Evolutionary conservation across 35 echinoderm and acorn worm genomes (phyloP).

Genomic region (Apostichopus parvimensis): DNA sequence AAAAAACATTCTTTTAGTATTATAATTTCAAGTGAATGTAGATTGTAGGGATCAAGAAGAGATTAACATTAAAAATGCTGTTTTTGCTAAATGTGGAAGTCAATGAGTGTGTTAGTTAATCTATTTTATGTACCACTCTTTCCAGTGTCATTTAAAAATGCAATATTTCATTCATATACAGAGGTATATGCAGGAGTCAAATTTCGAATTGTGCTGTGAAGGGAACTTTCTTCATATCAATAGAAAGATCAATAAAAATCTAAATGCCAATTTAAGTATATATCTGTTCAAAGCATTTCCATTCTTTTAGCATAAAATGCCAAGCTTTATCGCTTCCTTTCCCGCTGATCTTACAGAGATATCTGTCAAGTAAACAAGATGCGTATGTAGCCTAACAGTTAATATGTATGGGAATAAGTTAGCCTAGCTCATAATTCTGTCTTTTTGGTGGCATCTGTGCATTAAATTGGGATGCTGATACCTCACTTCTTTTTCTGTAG

Average conservation of each 20-base stretch:
- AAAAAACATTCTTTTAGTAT: neutral
- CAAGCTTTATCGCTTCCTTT: neutral
- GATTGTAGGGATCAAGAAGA: neutral
- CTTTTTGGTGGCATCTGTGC: conserved; percentile 19
- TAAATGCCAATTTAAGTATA: neutral
- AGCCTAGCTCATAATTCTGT: neutral
- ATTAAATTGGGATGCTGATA: neutral
- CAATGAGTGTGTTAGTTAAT: no score
- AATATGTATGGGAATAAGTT: neutral
- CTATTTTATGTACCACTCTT: no score
- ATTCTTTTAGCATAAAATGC: neutral
- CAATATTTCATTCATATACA: neutral
- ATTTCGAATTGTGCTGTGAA: no score
- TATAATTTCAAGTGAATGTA: neutral
- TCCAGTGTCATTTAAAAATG: neutral
- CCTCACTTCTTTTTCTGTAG: neutral
- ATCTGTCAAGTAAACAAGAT: neutral
- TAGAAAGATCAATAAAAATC: neutral
- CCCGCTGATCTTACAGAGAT: no score
- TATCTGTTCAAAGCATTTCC: neutral
- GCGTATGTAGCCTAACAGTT: neutral
- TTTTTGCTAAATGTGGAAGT: no score
- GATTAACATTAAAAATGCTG: no score
- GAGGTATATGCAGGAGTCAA: no score
- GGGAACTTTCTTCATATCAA: no score